Percentiles rank a stretch among this genome's conserved stretches.
phyloP scores from a whole-genome alignment of 2,113 vertebrate species.

The Camelus bactrianus region DNA sequence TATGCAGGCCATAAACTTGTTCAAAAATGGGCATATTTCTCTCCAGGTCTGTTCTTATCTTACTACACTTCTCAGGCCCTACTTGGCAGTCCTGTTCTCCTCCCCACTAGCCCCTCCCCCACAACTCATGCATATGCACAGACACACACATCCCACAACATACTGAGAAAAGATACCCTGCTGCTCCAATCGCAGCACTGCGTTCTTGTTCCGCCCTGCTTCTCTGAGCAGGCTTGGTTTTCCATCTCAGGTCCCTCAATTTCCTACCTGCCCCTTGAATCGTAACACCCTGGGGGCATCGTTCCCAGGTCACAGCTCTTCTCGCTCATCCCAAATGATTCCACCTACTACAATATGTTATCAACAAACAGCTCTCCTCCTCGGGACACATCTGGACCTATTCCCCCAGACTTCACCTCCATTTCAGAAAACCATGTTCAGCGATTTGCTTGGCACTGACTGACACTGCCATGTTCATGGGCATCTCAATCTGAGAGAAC shows the following conservation, averaged over 20 bases:
- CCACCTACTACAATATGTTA: not conserved
- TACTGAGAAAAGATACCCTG: not conserved
- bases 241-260: not conserved
- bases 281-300: not conserved
- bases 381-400: not conserved
- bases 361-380: not conserved
- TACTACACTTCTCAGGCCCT: not conserved
- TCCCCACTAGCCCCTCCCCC: not conserved
- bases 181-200: not conserved
- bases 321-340: not conserved
- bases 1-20: not conserved
- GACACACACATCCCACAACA: not conserved
- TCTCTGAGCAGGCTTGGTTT: not conserved
- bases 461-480: not conserved
- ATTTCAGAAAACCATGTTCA: not conserved
- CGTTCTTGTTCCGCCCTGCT: not conserved
- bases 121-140: not conserved
- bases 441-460: not conserved
- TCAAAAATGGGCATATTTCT: not conserved
- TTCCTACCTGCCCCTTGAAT: not conserved
- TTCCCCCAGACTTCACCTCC: not conserved
- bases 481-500: not conserved
- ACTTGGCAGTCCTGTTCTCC: not conserved
- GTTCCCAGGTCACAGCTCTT: not conserved
- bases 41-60: not conserved